Evolutionary conservation across 1,140 invertebrate species (phyloP).

Genomic region (Trichoplusia ni): DNA sequence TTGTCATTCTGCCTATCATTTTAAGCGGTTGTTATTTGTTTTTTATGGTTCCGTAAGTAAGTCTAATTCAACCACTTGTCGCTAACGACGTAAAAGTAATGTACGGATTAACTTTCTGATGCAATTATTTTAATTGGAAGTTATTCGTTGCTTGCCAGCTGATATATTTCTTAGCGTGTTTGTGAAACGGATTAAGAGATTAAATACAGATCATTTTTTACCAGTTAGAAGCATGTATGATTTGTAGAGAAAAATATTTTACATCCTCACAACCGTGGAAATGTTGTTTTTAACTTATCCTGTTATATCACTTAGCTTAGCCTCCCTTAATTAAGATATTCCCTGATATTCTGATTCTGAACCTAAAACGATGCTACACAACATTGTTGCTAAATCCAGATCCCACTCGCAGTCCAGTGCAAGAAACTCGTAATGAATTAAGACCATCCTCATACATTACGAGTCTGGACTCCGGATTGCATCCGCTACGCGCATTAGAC

Average conservation of each 20-base stretch:
- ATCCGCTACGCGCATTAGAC: conserved; percentile 36
- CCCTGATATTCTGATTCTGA: too few species aligned
- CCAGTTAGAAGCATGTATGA: too few species aligned
- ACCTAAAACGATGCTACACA: too few species aligned
- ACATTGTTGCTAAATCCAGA: too few species aligned
- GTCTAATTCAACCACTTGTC: neutral
- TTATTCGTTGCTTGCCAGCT: neutral
- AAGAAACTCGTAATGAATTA: conserved; percentile 16
- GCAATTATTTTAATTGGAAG: conserved; percentile 19
- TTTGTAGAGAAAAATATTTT: too few species aligned
- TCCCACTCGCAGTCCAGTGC: neutral
- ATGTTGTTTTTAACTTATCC: too few species aligned
- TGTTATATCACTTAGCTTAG: too few species aligned
- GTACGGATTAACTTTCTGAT: conserved; percentile 21
- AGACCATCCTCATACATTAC: conserved; percentile 16
- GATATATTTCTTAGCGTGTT: conserved; percentile 13
- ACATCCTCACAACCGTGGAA: too few species aligned
- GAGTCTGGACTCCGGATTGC: conserved; percentile 44
- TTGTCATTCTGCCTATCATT: conserved; percentile 26
- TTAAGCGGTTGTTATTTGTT: conserved; percentile 8
- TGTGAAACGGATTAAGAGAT: conserved; percentile 14
- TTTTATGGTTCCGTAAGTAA: conserved; percentile 29
- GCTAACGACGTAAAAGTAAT: conserved; percentile 23
- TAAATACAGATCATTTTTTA: too few species aligned
- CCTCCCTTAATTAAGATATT: too few species aligned